Conservation (phyloP, 2,888 invertebrate genomes). For the Drosophila formosana region DNA sequence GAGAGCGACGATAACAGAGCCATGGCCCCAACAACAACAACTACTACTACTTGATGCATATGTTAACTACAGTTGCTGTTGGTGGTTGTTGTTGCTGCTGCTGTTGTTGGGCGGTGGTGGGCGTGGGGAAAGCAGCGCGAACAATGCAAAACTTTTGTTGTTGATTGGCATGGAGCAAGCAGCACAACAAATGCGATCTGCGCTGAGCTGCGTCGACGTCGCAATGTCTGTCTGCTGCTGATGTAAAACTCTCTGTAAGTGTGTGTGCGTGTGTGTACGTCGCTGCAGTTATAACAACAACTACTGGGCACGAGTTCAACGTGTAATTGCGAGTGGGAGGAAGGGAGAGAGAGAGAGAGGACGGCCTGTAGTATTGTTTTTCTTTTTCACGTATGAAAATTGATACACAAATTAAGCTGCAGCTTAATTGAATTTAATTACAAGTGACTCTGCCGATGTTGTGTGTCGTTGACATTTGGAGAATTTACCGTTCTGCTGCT, state of each 20-base stretch:
- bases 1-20: slow-evolving; percentile 36
- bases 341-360: neutral
- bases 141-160: slow-evolving; percentile 68
- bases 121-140: slow-evolving; percentile 42
- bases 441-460: slow-evolving; percentile 36
- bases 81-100: slow-evolving; percentile 34
- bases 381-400: slow-evolving; percentile 44
- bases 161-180: slow-evolving; percentile 55
- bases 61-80: slow-evolving; percentile 38
- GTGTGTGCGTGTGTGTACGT: slow-evolving; percentile 16
- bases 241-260: slow-evolving; percentile 1
- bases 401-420: slow-evolving; percentile 71
- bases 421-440: slow-evolving; percentile 82
- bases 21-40: slow-evolving; percentile 47
- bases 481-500: slow-evolving; percentile 61
- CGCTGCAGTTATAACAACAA: slow-evolving; percentile 45
- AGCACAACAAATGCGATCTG: slow-evolving; percentile 42
- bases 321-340: slow-evolving; percentile 19
- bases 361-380: slow-evolving; percentile 24
- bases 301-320: slow-evolving; percentile 47
- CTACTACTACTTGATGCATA: slow-evolving; percentile 38
- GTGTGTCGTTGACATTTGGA: slow-evolving; percentile 59
- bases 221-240: slow-evolving; percentile 18
- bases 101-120: slow-evolving; percentile 54
- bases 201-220: slow-evolving; percentile 29